Evolutionary conservation across 2,113 vertebrate species (phyloP), one percentile per base, ranked within the genome.

Genomic region (Platanista minor): DNA sequence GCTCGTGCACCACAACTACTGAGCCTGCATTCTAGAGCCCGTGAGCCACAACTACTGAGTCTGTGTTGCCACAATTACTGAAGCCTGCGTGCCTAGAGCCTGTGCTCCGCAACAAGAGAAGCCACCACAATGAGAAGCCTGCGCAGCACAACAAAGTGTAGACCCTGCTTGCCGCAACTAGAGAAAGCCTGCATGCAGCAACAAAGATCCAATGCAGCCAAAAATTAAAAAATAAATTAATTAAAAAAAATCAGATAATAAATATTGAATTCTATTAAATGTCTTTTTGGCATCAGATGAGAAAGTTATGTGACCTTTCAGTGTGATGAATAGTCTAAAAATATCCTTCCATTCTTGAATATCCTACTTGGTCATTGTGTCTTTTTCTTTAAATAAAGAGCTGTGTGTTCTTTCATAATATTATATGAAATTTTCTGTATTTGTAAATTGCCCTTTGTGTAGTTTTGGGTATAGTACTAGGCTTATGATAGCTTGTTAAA

Each of bases 381-480:
- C 43, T 39, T 94, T 87, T 96, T 82, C 12, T 93, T 82, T 74
- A 90, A 77, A 49, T 64, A 36, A 33, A 69, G n/a, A 95, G 39
- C 64, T 80, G 33, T 6, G 10, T 75, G 54, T 29, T 87, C 90
- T 69, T 89, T 94, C 11, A 49, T 91, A 94, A 84, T 72, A 74
- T 66, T 78, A 66, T 46, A 10, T 90, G 31, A 81, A 36, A 13
- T 69, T 85, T 88, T 74, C 25, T 69, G n/a, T 94, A 77, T 89
- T 95, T 12, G 62, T 85, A 71, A 8, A 77, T 36, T 85, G 11
- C 18, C 20, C 18, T 87, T 90, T 67, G 2, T 59, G 17, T 81
- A 39, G 52, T 43, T 94, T 71, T 20, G 61, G 54, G 18, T 84
- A 49, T 77, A 74, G 5, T 93, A 13, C 17, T 18, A 87, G 46